These are phyloP conservation scores for Aurelia sp. DNA, from an alignment of 30 jellyfish, hydroid and myxozoan genomes.

Conservation along the genomic window DNA sequence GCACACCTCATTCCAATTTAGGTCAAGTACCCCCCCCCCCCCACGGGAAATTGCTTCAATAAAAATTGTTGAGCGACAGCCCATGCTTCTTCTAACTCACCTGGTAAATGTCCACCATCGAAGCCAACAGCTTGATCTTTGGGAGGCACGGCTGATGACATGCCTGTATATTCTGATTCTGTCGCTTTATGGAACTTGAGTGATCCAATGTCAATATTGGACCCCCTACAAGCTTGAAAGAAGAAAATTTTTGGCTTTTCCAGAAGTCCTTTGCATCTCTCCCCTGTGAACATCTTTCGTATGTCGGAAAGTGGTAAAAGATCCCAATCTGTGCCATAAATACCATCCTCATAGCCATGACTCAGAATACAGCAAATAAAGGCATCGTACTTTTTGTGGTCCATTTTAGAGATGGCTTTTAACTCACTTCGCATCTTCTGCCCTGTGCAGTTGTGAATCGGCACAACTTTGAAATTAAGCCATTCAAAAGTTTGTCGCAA, in stretches of 20 bases:
- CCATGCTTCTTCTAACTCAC: too few species aligned
- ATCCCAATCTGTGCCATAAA: constrained; percentile 63
- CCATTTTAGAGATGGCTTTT: constrained; percentile 6
- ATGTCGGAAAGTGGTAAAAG: constrained; percentile 1
- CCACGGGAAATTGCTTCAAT: too few species aligned
- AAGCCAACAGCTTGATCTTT: background rate
- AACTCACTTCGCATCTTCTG: background rate
- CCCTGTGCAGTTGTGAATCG: constrained; percentile 17
- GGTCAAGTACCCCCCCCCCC: too few species aligned
- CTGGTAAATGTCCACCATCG: background rate
- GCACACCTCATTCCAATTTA: too few species aligned
- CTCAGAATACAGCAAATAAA: constrained; percentile 64
- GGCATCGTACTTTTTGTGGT: constrained; percentile 31
- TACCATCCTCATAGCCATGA: constrained; percentile 50
- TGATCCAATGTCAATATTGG: background rate
- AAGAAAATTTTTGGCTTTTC: constrained; percentile 71
- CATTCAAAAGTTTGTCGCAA: constrained; percentile 31
- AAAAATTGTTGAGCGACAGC: too few species aligned
- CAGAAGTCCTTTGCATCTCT: constrained; percentile 6
- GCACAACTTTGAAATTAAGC: constrained; percentile 23
- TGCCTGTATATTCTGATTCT: too few species aligned
- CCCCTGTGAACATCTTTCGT: constrained; percentile 1
- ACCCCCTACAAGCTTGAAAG: constrained; percentile 65
- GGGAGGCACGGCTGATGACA: background rate
- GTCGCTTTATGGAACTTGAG: too few species aligned